phyloP scores from a whole-genome alignment of 2,113 vertebrate species.

The Opisthocomus hoazin region DNA sequence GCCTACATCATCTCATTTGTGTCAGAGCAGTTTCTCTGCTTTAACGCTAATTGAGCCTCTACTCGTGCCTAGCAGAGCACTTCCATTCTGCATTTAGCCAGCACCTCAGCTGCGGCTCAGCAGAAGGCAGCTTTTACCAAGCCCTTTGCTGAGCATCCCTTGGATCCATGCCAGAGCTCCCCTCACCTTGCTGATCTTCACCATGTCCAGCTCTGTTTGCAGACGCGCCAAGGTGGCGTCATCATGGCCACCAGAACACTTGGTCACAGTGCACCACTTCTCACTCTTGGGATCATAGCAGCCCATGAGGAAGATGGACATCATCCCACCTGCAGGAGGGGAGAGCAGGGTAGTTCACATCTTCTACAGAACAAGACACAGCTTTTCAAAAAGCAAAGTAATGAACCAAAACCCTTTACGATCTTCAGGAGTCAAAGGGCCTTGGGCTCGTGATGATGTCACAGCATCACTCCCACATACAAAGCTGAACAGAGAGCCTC shows the following conservation, averaged over 20 bases:
- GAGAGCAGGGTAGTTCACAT: neutral
- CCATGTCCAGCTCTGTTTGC: slow-evolving; percentile 93
- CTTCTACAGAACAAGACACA: neutral
- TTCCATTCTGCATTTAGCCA: neutral
- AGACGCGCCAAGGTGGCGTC: slow-evolving; percentile 89
- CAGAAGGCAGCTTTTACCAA: neutral
- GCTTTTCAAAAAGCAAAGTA: neutral
- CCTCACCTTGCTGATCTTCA: slow-evolving; percentile 98
- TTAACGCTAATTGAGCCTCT: neutral
- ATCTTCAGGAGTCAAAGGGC: neutral
- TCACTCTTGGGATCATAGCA: slow-evolving; percentile 89
- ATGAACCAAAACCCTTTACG: neutral
- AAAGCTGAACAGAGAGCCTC: neutral
- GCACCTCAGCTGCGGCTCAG: neutral
- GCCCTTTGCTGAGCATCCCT: neutral
- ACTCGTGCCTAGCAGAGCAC: neutral
- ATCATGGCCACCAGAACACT: slow-evolving; percentile 92
- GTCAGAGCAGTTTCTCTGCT: neutral
- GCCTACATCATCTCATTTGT: neutral
- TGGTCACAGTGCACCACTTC: slow-evolving; percentile 98
- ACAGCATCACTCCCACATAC: neutral
- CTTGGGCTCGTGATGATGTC: neutral
- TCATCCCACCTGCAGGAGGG: slow-evolving; percentile 86
- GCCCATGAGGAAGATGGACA: slow-evolving; percentile 99
- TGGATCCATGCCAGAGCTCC: neutral